phyloP scores from a whole-genome alignment of 2,888 invertebrate genomes.

The Tenthredo scrophulariae region DNA sequence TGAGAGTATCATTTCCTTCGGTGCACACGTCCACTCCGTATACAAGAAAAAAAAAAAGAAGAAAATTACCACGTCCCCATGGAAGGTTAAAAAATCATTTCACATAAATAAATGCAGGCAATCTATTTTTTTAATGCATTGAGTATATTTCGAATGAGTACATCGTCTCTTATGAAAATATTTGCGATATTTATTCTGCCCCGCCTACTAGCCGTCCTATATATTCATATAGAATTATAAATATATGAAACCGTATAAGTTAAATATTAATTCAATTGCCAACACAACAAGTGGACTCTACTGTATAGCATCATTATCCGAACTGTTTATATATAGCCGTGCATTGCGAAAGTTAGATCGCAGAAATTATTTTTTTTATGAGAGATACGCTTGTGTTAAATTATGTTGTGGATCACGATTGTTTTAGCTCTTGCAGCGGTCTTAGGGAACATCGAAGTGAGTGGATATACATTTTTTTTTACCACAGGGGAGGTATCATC shows the following conservation, averaged over 20 bases:
- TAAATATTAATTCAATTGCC: background rate
- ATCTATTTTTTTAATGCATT: background rate
- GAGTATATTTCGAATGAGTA: background rate
- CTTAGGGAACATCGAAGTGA: background rate
- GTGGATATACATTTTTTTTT: background rate
- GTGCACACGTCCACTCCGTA: background rate
- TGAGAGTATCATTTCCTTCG: too few relatives aligned
- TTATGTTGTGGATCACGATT: background rate
- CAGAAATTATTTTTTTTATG: background rate
- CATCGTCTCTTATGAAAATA: background rate
- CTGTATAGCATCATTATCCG: background rate
- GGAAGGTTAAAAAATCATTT: background rate
- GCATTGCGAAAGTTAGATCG: background rate
- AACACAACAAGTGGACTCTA: background rate
- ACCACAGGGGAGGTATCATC: background rate
- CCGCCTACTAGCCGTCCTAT: background rate
- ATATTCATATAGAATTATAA: background rate
- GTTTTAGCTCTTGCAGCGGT: background rate
- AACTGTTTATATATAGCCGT: background rate
- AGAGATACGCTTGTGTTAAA: background rate
- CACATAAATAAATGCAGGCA: background rate
- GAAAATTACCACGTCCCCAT: background rate
- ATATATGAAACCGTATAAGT: background rate
- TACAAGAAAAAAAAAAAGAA: background rate
- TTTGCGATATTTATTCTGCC: background rate